Base-by-base conservation (phyloP, 1,140 invertebrate genomes). In the Drosophila prosaltans region DNA sequence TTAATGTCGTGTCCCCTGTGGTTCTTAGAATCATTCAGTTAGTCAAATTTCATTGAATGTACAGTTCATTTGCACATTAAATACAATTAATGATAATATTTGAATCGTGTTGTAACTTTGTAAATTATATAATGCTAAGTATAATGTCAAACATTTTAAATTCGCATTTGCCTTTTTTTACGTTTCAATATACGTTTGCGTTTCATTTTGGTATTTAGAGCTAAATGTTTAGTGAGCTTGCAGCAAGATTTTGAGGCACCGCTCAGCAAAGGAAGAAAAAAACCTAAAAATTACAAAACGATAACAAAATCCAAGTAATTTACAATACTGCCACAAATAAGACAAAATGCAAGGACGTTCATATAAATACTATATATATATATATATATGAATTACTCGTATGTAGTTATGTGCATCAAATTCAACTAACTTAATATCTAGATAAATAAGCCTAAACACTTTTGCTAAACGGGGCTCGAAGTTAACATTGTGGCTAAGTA, bases 401-500 rank as follows among this genome's bases (percentile, higher is more conserved):
- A 16, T 16, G 16, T 79, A 69, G 71, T 70, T 69, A 74, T 79
- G 76, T 51, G 41, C 41, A 73, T 64, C 54, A 43, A 58, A 72
- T 70, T 80, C 45, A 43, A 61, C 45, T 55, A 65, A 75, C 30
- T 58, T 55, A 75, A 72, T 51, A 51, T 45, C 59, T 86, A 86
- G 72, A 65, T 55, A 76, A 67, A 40, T 88, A 88, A 88, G 83
- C 70, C 66, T 65, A 68, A 69, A 82, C 72, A 80, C 45, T 51
- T 51, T 69, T 58, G 72, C 69, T 69, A 83, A 83, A 81, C 81
- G 81, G 78, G 79, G 91, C 81, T 91, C 88, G 75, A 92, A 92
- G 91, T 92, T 92, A 92, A 92, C 91, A 92, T 92, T 92, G 86
- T 78, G 80, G 75, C 78, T 91, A 91, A 91, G 90, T 79, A 72